These are phyloP conservation scores for Ormyrus nitidulus DNA, from an alignment of 2,888 invertebrate species.

Conservation along the genomic window DNA sequence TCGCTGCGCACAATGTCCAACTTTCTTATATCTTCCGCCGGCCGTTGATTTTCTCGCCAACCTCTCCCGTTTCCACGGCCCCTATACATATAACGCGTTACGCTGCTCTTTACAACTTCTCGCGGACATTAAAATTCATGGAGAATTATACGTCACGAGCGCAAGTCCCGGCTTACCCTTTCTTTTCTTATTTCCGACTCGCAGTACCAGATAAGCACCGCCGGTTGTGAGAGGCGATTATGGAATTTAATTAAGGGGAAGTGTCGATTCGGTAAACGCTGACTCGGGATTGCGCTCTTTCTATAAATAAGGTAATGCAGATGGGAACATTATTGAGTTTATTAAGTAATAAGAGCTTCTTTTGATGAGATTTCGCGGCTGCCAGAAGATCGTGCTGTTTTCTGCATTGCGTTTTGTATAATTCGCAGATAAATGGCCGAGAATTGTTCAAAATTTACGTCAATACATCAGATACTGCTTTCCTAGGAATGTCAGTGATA, in stretches of 20 bases:
- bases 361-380: background rate
- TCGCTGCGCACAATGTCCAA: too few species aligned
- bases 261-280: background rate
- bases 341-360: background rate
- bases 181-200: background rate
- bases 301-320: too few species aligned
- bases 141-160: slow-evolving; percentile 9
- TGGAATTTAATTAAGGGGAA: slow-evolving; percentile 14
- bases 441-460: background rate
- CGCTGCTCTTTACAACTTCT: background rate
- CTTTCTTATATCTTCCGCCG: too few species aligned
- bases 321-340: background rate
- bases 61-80: too few species aligned
- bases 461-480: background rate
- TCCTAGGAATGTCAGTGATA: too few species aligned
- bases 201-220: background rate
- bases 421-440: slow-evolving; percentile 26
- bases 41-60: too few species aligned
- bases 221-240: background rate
- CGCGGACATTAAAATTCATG: slow-evolving; percentile 11
- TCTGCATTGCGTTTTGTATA: background rate
- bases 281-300: background rate
- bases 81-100: too few species aligned
- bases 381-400: background rate
- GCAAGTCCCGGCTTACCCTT: background rate